Percentiles rank a stretch among this genome's conserved stretches.
These are phyloP conservation scores for Sebastes nivosus DNA, from an alignment of 2,797 vertebrate genomes.

Conservation along the genomic window DNA sequence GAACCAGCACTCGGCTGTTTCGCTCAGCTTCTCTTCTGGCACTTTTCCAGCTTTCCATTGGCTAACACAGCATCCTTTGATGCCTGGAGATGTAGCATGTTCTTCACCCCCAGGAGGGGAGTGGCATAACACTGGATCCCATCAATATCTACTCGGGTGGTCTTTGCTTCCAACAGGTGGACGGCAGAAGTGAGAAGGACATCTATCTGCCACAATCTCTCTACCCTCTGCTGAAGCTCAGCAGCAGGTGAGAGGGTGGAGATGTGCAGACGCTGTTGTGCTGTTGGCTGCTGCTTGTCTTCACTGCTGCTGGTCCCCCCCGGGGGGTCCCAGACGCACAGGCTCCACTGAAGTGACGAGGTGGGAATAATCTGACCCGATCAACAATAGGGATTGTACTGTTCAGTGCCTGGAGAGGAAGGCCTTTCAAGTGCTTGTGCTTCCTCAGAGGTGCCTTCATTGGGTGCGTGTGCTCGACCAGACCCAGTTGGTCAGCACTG, in stretches of 20 bases:
- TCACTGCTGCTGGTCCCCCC: not conserved
- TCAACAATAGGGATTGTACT: too few species aligned
- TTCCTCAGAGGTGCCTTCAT: too few species aligned
- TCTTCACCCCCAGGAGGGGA: not conserved
- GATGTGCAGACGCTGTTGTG: not conserved
- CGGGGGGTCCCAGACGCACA: not conserved
- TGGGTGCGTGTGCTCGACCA: not conserved
- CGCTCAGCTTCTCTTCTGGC: not conserved
- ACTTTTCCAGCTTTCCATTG: not conserved
- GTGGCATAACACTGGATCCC: not conserved
- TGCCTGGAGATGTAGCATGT: not conserved
- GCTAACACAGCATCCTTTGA: not conserved
- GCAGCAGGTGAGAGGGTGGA: not conserved
- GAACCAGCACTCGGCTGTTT: not conserved
- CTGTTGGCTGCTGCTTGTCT: not conserved
- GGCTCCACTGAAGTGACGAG: not conserved
- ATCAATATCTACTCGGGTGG: not conserved
- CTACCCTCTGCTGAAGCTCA: not conserved
- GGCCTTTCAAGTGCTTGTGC: too few species aligned
- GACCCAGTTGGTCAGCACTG: not conserved
- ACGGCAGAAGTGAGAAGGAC: not conserved
- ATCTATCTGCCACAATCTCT: not conserved
- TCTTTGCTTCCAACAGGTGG: not conserved
- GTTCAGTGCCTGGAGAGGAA: too few species aligned
- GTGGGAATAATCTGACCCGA: not conserved